Evolutionary conservation across 1,140 invertebrate species (phyloP), one percentile per base, ranked within the genome.

Genomic region (Brachionus rubens): DNA sequence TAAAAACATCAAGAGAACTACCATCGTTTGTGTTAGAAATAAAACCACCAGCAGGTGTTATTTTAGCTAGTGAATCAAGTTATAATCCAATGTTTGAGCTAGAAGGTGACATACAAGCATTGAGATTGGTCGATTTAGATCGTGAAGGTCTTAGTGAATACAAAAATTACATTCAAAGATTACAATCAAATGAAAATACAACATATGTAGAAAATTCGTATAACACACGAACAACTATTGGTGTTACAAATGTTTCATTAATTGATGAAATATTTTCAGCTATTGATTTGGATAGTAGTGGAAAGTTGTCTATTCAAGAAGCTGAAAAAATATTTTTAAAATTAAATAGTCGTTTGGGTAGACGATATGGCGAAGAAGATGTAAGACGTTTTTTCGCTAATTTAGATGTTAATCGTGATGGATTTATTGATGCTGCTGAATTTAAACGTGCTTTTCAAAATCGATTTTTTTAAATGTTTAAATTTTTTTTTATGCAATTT

Each of bases 91-190:
- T 24, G 10, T 72, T 41, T 54, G 26, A 72, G 41, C 14, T 72
- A 19, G 68, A 72, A 40, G 68, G 68, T 7, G 68, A 72, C 41
- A 50, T 72, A 50, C 68, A 72, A 54, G 68, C 68, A n/a, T 54
- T 72, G n/a, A 48, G 68, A 12, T 24, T 72, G 33, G 30, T 72
- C 6, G 68, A 72, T 28, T 50, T 72, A 54, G 68, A 72, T 3
- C 68, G 68, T 50, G 68, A 72, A 41, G 68, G 68, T 4, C 19
- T 72, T 28, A 54, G 68, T 41, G 68, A 72, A 54, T 72, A 72
- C 26, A 72, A 54, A 41, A 26, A 36, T 40, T 41, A 26, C 0
- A 36, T 72, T 0, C 46, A 72, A 40, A 48, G 46, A 52, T 30
- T 72, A 72, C 10, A 28, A 50, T 12, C 19, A 43, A 26, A 54